These are phyloP conservation scores for Cacatua alba DNA, from an alignment of 2,113 vertebrate species.

Conservation along the genomic window DNA sequence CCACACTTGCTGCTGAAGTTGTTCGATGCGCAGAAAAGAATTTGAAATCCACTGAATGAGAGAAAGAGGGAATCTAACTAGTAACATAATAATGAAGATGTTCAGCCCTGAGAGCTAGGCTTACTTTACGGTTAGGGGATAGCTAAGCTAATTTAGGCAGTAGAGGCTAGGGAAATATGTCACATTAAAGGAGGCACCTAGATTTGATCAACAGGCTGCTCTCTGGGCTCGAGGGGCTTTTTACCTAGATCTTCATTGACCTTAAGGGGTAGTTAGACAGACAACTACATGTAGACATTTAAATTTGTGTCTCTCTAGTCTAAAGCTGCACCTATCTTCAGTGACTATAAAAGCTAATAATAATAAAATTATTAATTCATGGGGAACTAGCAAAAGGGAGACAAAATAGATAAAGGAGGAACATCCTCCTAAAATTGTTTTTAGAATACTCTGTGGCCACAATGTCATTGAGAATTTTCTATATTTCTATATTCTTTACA, in stretches of 20 bases:
- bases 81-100: not conserved
- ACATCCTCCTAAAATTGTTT: not conserved
- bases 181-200: not conserved
- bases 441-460: not conserved
- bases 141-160: not conserved
- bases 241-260: not conserved
- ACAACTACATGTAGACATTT: not conserved
- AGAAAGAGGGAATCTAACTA: not conserved
- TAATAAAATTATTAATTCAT: not conserved
- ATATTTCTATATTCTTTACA: not conserved
- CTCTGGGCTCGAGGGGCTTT: not conserved
- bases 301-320: not conserved
- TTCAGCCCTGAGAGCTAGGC: not conserved
- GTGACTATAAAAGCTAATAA: not conserved
- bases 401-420: not conserved
- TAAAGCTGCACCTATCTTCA: not conserved
- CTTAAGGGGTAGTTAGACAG: not conserved
- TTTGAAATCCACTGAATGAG: not conserved
- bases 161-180: not conserved
- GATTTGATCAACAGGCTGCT: not conserved
- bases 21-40: not conserved
- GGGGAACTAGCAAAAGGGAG: not conserved
- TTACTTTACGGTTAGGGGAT: not conserved
- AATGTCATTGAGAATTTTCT: not conserved
- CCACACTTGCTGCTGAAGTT: not conserved